phyloP scores from a whole-genome alignment of 2,113 vertebrate genomes.

The Nipponia nippon region DNA sequence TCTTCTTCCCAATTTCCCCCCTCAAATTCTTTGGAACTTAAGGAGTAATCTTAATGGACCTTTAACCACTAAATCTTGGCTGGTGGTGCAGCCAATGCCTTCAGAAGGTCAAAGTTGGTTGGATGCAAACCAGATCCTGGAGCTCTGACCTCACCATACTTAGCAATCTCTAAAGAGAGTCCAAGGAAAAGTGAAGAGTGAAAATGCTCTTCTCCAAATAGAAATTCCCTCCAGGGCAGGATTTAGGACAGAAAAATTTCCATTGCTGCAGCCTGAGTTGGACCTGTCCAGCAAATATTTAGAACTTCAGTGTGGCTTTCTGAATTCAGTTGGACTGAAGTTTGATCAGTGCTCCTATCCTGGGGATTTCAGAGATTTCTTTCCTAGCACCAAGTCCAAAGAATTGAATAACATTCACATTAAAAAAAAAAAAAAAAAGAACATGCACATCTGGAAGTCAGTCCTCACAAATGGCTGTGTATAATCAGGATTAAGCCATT shows the following conservation, averaged over 20 bases:
- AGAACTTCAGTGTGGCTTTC: neutral
- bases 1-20: neutral
- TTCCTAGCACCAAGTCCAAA: slow-evolving; percentile 4
- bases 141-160: neutral
- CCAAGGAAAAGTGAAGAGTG: slow-evolving; percentile 8
- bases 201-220: neutral
- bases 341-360: neutral
- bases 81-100: neutral
- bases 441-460: slow-evolving; percentile 50
- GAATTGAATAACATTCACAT: neutral
- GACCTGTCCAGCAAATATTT: neutral
- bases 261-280: neutral
- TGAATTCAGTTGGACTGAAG: neutral
- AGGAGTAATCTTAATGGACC: slow-evolving; percentile 10
- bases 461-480: neutral
- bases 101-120: neutral
- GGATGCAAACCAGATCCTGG: slow-evolving; percentile 29
- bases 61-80: slow-evolving; percentile 5
- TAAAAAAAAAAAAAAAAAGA: neutral
- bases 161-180: neutral
- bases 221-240: slow-evolving; percentile 3
- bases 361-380: neutral
- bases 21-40: neutral
- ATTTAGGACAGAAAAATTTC: slow-evolving; percentile 26
- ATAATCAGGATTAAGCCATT: slow-evolving; percentile 49